These are phyloP conservation scores for Chrysomela aeneicollis DNA, from an alignment of 2,888 invertebrate species.

Conservation along the genomic window DNA sequence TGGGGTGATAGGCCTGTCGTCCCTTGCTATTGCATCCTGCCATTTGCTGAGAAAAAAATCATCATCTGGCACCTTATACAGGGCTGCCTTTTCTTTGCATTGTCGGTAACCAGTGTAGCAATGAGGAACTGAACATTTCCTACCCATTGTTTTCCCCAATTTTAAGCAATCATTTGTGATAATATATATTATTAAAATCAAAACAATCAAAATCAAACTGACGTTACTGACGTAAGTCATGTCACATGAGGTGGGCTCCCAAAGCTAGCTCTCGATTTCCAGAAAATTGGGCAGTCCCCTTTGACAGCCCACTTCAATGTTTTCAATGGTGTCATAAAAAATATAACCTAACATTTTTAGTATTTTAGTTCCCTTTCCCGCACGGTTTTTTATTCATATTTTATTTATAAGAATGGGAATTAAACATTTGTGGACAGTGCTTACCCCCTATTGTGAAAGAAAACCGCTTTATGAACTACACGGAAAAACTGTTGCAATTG, in stretches of 20 bases:
- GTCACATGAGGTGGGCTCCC: too few relatives aligned
- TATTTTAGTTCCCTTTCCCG: too few relatives aligned
- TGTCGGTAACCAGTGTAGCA: conserved; percentile 44
- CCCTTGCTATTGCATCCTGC: conserved; percentile 43
- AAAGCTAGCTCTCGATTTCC: too few relatives aligned
- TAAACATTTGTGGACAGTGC: conserved; percentile 83
- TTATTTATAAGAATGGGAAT: conserved; percentile 75
- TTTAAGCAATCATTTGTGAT: too few relatives aligned
- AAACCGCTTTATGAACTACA: conserved; percentile 79
- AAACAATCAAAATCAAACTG: too few relatives aligned
- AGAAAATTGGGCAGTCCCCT: too few relatives aligned
- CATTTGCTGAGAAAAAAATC: conserved; percentile 40
- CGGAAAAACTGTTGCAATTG: conserved; percentile 85
- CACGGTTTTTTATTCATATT: too few relatives aligned
- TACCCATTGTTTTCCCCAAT: conserved; percentile 33
- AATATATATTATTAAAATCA: too few relatives aligned
- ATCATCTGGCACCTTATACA: conserved; percentile 42
- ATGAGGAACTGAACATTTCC: conserved; percentile 42
- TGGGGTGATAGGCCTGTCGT: conserved; percentile 40
- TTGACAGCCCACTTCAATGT: too few relatives aligned
- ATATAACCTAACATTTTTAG: too few relatives aligned
- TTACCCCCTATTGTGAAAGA: conserved; percentile 80
- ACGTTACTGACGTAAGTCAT: too few relatives aligned
- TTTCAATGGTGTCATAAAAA: too few relatives aligned
- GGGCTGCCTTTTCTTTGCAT: conserved; percentile 37